phyloP scores from a whole-genome alignment of 2,888 invertebrate genomes.

The Stenolophus ochropezus region DNA sequence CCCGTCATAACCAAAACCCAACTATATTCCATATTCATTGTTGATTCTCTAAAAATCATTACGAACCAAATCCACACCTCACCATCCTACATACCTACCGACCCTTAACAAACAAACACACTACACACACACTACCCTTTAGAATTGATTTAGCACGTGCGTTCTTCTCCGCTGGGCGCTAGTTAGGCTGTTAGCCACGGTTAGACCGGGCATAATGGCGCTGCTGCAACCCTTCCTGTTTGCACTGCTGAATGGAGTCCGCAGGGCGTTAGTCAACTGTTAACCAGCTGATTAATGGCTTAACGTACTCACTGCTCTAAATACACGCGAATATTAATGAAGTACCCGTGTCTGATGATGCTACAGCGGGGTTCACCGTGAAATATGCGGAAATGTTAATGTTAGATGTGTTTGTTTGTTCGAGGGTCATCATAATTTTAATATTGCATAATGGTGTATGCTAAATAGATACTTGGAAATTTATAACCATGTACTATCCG shows the following conservation, averaged over 20 bases:
- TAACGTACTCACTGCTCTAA: constrained; percentile 61
- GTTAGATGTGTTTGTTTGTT: background rate
- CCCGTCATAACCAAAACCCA: too few species aligned
- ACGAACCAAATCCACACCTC: too few species aligned
- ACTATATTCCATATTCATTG: too few species aligned
- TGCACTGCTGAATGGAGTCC: constrained; percentile 44
- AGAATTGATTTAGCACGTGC: constrained; percentile 29
- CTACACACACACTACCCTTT: background rate
- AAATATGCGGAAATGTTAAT: constrained; percentile 30
- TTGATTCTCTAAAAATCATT: too few species aligned
- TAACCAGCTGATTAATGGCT: constrained; percentile 63
- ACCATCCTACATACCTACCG: background rate
- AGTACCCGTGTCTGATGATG: constrained; percentile 50
- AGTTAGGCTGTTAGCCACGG: constrained; percentile 14
- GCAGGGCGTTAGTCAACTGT: constrained; percentile 59
- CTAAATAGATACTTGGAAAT: too few species aligned
- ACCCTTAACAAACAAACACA: background rate
- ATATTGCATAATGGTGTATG: too few species aligned
- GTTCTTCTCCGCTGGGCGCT: background rate
- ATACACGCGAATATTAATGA: constrained; percentile 57
- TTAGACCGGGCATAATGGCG: constrained; percentile 40
- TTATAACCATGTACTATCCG: too few species aligned
- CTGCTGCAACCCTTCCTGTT: constrained; percentile 48
- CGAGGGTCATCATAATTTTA: background rate
- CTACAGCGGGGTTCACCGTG: background rate